Conservation (phyloP, 2,797 vertebrate genomes). For the Gallinago nigripennis region DNA sequence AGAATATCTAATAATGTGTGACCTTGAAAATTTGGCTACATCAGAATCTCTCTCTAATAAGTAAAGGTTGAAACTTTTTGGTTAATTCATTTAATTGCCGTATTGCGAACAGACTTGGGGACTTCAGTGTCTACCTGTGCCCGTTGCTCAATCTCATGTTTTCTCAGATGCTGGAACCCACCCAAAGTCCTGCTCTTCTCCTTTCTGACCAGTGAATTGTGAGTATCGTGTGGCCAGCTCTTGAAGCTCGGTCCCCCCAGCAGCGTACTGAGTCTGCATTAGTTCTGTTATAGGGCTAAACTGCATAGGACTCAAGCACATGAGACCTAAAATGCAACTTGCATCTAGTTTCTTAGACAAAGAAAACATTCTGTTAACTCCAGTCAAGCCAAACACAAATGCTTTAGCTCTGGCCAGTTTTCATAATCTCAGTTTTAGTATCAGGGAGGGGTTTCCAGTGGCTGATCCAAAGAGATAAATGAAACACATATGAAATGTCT, state of each 20-base stretch:
- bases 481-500: conserved; percentile 9
- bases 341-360: conserved; percentile 36
- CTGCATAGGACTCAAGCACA: neutral
- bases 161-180: neutral
- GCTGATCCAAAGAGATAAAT: conserved; percentile 30
- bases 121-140: neutral
- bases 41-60: neutral
- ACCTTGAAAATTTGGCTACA: neutral
- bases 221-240: accelerated
- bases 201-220: neutral
- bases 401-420: conserved; percentile 30
- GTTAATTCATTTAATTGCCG: neutral
- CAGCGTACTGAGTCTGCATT: neutral
- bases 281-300: neutral
- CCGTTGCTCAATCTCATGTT: neutral
- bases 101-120: neutral
- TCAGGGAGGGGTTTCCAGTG: conserved; percentile 34
- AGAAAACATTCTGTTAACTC: conserved; percentile 25
- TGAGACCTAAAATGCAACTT: conserved; percentile 19
- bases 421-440: neutral
- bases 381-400: conserved; percentile 24
- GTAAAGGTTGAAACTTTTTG: neutral
- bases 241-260: neutral
- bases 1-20: neutral
- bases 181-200: neutral